phyloP scores from a whole-genome alignment of 1,140 invertebrate genomes.

The Hypothenemus hampei region DNA sequence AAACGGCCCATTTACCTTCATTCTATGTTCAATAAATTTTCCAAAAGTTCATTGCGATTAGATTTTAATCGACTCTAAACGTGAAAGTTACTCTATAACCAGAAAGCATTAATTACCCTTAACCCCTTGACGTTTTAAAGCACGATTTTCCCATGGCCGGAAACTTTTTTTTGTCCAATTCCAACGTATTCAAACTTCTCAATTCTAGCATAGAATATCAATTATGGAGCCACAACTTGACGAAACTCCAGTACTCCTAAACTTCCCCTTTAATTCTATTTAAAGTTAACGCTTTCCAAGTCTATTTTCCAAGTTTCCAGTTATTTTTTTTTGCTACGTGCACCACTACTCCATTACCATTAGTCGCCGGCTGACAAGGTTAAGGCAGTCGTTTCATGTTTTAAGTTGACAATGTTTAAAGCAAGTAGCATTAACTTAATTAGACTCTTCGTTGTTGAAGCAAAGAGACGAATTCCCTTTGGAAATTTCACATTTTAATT shows the following conservation, averaged over 20 bases:
- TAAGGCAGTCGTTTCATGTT: constrained; percentile 3
- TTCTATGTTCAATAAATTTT: no score
- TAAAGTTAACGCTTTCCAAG: background rate
- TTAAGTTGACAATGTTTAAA: constrained; percentile 9
- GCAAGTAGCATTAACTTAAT: constrained; percentile 4
- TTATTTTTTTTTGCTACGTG: constrained; percentile 1
- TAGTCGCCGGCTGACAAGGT: constrained; percentile 2
- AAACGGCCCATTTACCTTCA: no score
- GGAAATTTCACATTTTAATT: background rate
- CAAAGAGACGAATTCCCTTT: no score
- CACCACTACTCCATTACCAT: constrained; percentile 8
- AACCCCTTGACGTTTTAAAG: no score
- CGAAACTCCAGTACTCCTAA: background rate
- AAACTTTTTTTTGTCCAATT: no score
- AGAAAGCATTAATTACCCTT: no score
- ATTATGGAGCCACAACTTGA: background rate
- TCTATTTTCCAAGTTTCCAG: constrained; percentile 2
- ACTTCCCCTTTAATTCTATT: constrained; percentile 4
- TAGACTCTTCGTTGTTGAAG: background rate
- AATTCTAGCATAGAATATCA: no score
- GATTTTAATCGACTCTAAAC: no score
- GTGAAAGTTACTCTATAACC: no score
- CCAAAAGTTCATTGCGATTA: no score
- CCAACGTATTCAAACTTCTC: no score
- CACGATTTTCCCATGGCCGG: no score